Conservation (phyloP, 2,797 vertebrate genomes). For the Euthynnus affinis region DNA sequence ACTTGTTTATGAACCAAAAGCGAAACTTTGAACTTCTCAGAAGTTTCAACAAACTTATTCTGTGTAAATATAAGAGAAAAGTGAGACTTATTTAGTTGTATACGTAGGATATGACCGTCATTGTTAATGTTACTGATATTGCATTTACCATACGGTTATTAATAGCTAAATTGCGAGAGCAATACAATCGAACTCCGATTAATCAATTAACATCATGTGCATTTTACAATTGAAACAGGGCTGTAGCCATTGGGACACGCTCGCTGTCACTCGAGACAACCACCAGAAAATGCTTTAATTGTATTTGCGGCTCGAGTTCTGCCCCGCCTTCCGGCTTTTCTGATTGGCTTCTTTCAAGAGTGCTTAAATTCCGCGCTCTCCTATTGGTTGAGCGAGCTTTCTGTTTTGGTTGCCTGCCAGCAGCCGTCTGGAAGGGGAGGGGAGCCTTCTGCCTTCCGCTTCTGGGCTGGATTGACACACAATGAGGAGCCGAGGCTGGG, state of each 20-base stretch:
- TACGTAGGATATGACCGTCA: neutral
- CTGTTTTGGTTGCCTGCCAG: constrained; percentile 85
- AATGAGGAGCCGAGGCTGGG: constrained; percentile 89
- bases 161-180: constrained; percentile 3
- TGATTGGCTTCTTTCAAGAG: constrained; percentile 70
- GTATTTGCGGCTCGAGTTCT: constrained; percentile 72
- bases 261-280: constrained; percentile 81
- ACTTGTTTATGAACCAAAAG: neutral
- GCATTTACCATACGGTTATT: neutral
- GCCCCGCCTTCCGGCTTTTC: constrained; percentile 64
- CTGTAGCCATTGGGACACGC: constrained; percentile 75
- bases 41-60: neutral
- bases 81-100: neutral
- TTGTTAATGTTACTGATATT: neutral
- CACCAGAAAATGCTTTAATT: constrained; percentile 79
- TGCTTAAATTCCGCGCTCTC: constrained; percentile 35
- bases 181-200: constrained; percentile 44
- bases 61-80: neutral
- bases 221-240: constrained; percentile 81
- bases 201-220: constrained; percentile 79
- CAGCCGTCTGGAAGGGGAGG: constrained; percentile 86
- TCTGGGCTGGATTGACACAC: constrained; percentile 90
- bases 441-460: constrained; percentile 88
- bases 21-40: neutral
- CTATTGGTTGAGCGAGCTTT: constrained; percentile 81